These are phyloP conservation scores for Scaptomyza cyrtandrae DNA, from an alignment of 2,888 invertebrate species.

Conservation along the genomic window DNA sequence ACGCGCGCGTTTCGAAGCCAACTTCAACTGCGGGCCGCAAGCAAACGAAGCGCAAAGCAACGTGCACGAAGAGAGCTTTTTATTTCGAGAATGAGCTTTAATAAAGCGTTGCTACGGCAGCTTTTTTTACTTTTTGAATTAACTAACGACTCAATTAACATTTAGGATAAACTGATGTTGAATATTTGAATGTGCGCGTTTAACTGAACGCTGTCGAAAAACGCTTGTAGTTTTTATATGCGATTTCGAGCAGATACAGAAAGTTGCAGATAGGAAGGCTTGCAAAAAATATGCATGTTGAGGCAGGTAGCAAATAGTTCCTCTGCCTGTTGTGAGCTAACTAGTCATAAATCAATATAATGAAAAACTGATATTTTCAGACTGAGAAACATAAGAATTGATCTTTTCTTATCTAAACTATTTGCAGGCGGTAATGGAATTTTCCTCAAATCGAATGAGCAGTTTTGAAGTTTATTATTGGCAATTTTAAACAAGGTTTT, in stretches of 20 bases:
- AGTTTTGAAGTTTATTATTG: neutral
- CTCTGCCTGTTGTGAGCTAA: neutral
- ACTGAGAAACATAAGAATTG: neutral
- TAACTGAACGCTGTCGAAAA: slow-evolving; percentile 31
- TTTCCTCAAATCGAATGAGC: neutral
- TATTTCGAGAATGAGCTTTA: slow-evolving; percentile 24
- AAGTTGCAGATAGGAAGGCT: slow-evolving; percentile 24
- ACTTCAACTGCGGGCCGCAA: slow-evolving; percentile 54
- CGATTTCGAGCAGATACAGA: neutral
- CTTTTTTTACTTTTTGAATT: slow-evolving; percentile 7
- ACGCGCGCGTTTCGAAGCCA: slow-evolving; percentile 64
- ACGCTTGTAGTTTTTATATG: slow-evolving; percentile 29
- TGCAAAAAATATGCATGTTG: slow-evolving; percentile 13
- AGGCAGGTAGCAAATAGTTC: slow-evolving; percentile 41
- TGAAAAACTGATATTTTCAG: neutral
- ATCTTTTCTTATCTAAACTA: neutral
- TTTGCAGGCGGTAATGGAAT: neutral
- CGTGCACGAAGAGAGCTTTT: slow-evolving; percentile 46
- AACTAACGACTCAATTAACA: neutral
- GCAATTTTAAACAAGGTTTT: neutral
- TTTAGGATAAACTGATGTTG: slow-evolving; percentile 4
- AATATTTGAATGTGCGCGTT: slow-evolving; percentile 16
- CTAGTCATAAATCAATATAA: slow-evolving; percentile 32
- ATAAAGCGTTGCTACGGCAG: slow-evolving; percentile 15
- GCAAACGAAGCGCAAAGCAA: slow-evolving; percentile 30